Evolutionary conservation across 2,797 vertebrate species (phyloP).

Genomic region (Craterocephalus amniculus): DNA sequence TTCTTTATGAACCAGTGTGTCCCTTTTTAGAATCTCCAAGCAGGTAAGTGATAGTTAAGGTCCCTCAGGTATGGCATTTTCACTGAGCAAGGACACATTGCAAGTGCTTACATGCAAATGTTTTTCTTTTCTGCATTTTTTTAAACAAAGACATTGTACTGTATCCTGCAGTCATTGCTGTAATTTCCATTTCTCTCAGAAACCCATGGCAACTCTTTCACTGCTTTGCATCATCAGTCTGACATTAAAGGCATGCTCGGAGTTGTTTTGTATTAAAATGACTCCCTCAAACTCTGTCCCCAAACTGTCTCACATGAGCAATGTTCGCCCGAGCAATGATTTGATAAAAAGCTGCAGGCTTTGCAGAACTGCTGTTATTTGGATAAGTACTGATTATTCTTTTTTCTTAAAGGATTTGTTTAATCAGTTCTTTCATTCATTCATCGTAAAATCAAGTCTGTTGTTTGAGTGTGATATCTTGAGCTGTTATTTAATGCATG

Average conservation of each 20-base stretch:
- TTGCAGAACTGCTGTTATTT: not conserved
- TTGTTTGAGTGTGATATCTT: not conserved
- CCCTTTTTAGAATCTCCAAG: not conserved
- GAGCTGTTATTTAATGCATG: not conserved
- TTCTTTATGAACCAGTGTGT: not conserved
- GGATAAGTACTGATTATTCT: not conserved
- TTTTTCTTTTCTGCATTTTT: no score
- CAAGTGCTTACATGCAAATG: not conserved
- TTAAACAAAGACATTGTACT: no score
- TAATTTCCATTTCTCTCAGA: slow-evolving; percentile 4
- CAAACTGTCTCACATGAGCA: not conserved
- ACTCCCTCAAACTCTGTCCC: slow-evolving; percentile 7
- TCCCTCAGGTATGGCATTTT: not conserved
- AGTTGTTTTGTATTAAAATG: slow-evolving; percentile 3
- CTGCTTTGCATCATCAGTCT: not conserved
- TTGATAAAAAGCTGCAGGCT: not conserved
- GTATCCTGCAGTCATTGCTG: no score
- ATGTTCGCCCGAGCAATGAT: not conserved
- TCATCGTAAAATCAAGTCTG: not conserved
- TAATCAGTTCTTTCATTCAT: no score
- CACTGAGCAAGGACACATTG: not conserved
- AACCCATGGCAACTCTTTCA: not conserved
- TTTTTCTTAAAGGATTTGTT: not conserved
- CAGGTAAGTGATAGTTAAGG: not conserved
- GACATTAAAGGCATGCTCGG: slow-evolving; percentile 7